phyloP scores from a whole-genome alignment of 64 coral and sea anemone genomes.

The Pachyseris speciosa region DNA sequence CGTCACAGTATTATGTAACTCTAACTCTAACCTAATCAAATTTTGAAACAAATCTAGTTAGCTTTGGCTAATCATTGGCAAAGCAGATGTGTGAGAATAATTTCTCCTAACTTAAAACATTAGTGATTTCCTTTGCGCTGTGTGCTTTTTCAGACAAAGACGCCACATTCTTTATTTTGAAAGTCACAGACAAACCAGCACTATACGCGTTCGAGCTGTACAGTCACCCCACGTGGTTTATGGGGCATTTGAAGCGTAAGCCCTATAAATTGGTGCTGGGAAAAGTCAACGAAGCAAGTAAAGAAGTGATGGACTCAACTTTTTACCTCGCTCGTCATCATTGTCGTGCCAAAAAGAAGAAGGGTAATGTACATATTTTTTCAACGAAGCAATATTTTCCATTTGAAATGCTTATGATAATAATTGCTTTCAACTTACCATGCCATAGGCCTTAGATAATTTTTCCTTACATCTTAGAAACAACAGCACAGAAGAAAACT shows the following conservation, averaged over 20 bases:
- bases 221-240: conserved; percentile 62
- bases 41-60: too few relatives aligned
- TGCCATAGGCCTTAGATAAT: too few relatives aligned
- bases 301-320: conserved; percentile 55
- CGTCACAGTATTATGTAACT: too few relatives aligned
- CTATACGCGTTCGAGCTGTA: conserved; percentile 66
- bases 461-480: neutral
- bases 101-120: too few relatives aligned
- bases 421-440: neutral
- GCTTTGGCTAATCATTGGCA: too few relatives aligned
- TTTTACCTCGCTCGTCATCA: conserved; percentile 28
- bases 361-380: neutral
- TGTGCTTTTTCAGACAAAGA: conserved; percentile 30
- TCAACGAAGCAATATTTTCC: too few relatives aligned
- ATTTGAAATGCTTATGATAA: too few relatives aligned
- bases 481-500: conserved; percentile 43
- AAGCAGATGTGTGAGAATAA: too few relatives aligned
- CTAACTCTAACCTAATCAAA: too few relatives aligned
- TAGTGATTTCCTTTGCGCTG: neutral
- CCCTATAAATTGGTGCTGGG: conserved; percentile 38
- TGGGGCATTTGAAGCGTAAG: conserved; percentile 27
- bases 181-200: conserved; percentile 33
- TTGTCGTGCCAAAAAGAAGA: neutral
- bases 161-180: conserved; percentile 66
- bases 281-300: conserved; percentile 39